These are phyloP conservation scores for Gallinago undulata DNA, from an alignment of 2,113 vertebrate species.

Conservation along the genomic window DNA sequence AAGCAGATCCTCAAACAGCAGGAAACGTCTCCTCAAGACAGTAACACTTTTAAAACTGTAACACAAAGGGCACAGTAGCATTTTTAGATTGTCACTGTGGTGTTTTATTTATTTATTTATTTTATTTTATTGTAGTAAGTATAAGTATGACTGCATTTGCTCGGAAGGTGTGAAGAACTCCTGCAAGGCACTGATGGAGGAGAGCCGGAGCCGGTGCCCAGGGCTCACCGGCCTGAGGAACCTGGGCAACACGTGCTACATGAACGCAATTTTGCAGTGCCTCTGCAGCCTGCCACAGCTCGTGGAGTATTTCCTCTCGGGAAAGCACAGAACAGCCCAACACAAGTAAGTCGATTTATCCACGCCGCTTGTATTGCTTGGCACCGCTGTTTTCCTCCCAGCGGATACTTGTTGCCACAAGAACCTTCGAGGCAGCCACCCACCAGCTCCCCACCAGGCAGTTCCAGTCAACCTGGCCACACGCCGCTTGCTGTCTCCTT, in stretches of 20 bases:
- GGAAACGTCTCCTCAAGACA: not conserved
- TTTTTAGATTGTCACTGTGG: not conserved
- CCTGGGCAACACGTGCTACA: conserved; percentile 86
- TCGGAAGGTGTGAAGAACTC: not conserved
- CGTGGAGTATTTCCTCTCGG: conserved; percentile 79
- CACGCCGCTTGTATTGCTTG: not conserved
- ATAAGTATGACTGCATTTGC: not conserved
- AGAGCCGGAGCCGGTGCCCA: not conserved
- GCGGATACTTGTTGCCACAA: fast-evolving
- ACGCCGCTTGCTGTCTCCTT: not conserved
- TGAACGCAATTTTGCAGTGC: conserved; percentile 84
- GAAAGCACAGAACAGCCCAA: conserved; percentile 66
- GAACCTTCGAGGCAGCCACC: not conserved
- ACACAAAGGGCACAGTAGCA: fast-evolving
- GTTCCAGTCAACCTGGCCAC: not conserved
- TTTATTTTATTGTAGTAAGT: not conserved
- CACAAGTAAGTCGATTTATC: conserved; percentile 66
- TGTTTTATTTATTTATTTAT: not conserved
- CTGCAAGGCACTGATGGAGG: not conserved
- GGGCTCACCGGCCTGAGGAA: conserved; percentile 83
- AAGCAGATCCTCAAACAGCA: not conserved
- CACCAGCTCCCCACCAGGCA: not conserved
- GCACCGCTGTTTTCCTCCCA: not conserved
- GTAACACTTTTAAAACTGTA: fast-evolving
- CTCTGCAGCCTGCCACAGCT: conserved; percentile 79